A percentile compares a stretch with the other conserved stretches of the same genome.
These are phyloP conservation scores for Gadopsis bispinosus DNA, from an alignment of 2,797 vertebrate species.

Conservation along the genomic window DNA sequence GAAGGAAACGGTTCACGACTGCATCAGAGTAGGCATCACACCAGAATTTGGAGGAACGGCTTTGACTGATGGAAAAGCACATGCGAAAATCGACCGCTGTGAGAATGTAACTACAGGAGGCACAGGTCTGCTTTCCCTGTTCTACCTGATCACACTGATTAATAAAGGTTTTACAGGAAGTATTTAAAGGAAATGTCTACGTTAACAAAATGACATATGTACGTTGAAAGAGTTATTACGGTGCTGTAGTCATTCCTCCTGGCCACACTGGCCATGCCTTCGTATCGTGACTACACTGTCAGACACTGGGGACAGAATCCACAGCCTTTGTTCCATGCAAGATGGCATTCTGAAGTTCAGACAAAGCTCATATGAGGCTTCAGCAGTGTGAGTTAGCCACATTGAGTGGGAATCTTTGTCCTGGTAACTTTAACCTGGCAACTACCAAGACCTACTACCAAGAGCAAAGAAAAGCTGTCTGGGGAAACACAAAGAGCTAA, in stretches of 20 bases:
- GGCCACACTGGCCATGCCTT: neutral
- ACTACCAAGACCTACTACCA: neutral
- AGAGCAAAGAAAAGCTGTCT: neutral
- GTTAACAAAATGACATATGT: neutral
- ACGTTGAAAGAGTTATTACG: neutral
- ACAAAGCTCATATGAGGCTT: neutral
- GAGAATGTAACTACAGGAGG: rapidly evolving
- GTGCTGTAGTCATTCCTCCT: neutral
- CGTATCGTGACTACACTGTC: neutral
- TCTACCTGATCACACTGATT: neutral
- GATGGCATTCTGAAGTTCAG: neutral
- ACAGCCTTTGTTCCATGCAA: neutral
- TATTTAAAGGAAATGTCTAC: neutral
- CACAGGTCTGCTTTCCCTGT: constrained; percentile 39
- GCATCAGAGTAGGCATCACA: constrained; percentile 65
- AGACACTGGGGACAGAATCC: neutral
- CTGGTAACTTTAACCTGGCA: neutral
- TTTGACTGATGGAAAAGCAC: rapidly evolving
- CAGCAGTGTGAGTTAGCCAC: neutral
- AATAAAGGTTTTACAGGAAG: neutral
- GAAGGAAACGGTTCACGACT: constrained; percentile 65
- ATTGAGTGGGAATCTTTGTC: neutral
- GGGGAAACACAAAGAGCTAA: neutral
- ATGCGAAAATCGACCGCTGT: neutral
- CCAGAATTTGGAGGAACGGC: rapidly evolving